Percentiles rank a stretch among this genome's conserved stretches.
Evolutionary conservation across 2,113 vertebrate genomes (phyloP).

Genomic region (Astur gentilis): DNA sequence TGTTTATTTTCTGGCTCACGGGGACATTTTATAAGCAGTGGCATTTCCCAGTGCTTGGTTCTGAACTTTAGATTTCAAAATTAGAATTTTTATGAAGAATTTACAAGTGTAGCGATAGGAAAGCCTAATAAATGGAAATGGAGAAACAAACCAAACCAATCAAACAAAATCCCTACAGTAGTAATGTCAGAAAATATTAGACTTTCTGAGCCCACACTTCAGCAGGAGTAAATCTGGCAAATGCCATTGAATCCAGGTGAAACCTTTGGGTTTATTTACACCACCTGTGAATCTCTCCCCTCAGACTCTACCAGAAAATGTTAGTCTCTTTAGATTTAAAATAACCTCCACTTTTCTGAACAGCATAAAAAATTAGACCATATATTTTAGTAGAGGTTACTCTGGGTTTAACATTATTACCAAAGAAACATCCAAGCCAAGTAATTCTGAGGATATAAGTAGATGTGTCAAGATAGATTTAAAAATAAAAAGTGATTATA

Average conservation of each 20-base stretch:
- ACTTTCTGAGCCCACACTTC: not conserved
- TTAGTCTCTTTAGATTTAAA: not conserved
- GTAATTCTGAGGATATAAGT: not conserved
- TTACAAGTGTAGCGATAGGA: not conserved
- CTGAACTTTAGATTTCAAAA: not conserved
- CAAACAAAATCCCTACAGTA: not conserved
- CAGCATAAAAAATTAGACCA: not conserved
- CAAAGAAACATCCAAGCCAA: not conserved
- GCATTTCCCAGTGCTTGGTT: not conserved
- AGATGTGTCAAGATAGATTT: not conserved
- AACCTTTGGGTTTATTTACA: not conserved
- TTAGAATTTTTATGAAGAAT: not conserved
- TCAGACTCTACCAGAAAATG: not conserved
- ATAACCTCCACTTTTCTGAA: not conserved
- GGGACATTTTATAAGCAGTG: not conserved
- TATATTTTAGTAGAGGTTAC: not conserved
- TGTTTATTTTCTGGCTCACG: not conserved
- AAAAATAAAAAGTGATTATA: conserved; percentile 16
- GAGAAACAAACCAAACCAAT: not conserved
- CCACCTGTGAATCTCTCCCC: not conserved
- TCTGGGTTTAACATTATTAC: not conserved
- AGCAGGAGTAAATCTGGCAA: not conserved
- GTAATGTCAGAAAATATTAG: not conserved
- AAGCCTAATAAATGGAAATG: not conserved
- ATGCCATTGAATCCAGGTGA: not conserved